Evolutionary conservation across 1,140 invertebrate species (phyloP).

Genomic region (Camponotus floridanus): DNA sequence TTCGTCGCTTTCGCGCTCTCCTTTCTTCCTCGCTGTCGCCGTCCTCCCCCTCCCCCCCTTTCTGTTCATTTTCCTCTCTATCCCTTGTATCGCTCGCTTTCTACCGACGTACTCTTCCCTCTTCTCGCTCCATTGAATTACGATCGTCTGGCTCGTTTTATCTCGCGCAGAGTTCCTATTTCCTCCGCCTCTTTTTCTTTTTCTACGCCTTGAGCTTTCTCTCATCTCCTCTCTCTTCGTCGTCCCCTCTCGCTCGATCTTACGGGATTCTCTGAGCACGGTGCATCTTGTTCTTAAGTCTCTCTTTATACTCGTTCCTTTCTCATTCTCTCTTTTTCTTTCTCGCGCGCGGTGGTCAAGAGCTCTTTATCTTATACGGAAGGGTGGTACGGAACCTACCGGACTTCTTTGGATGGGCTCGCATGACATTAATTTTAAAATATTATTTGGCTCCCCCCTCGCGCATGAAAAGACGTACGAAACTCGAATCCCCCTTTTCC

Average conservation of each 20-base stretch:
- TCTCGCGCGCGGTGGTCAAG: constrained; percentile 69
- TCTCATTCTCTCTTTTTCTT: constrained; percentile 46
- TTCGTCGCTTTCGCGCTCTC: constrained; percentile 55
- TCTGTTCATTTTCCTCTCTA: constrained; percentile 24
- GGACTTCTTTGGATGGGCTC: constrained; percentile 70
- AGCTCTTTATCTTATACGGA: constrained; percentile 75
- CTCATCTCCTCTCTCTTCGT: constrained; percentile 37
- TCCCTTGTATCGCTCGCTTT: constrained; percentile 36
- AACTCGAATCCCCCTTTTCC: constrained; percentile 30
- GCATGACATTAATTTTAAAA: constrained; percentile 82
- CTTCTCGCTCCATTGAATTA: constrained; percentile 68
- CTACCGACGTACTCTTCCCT: constrained; percentile 54
- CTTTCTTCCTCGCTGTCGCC: constrained; percentile 64
- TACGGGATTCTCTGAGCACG: constrained; percentile 8
- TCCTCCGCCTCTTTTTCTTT: constrained; percentile 58
- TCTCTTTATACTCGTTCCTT: constrained; percentile 29
- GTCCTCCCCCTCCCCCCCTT: constrained; percentile 4
- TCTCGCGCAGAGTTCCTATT: constrained; percentile 49
- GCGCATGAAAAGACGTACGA: constrained; percentile 25
- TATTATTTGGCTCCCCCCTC: constrained; percentile 77
- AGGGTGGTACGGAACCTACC: constrained; percentile 73
- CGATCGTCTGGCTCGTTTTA: constrained; percentile 52
- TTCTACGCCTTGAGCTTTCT: constrained; percentile 22
- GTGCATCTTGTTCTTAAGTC: constrained; percentile 20
- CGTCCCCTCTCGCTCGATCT: constrained; percentile 32